Base-by-base conservation (phyloP, 2,888 invertebrate genomes). In the Tryphoninae sp. region DNA sequence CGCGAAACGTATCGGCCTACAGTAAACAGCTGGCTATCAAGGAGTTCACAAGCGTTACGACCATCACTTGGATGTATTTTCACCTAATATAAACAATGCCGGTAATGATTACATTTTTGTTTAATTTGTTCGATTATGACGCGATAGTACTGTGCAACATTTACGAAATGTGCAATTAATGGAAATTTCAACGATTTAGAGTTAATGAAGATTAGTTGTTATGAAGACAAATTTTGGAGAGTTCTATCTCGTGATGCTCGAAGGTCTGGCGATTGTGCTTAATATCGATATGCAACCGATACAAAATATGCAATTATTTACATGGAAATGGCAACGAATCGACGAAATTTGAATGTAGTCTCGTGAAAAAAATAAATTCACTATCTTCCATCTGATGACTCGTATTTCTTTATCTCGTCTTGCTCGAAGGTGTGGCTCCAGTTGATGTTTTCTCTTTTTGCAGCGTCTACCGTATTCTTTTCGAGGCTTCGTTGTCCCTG, bases 401-500 rank as follows among this genome's bases (percentile, higher is more conserved):
- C 49, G 11, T 19, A 19, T 40, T 55, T 53, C 51, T 45, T 78
- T 59, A 62, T 76, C 55, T 69, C 11, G 33, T 64, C 23, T n/a
- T 33, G 49, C 45, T 61, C 51, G 13, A 40, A 16, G 13, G 26
- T 62, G 40, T 19, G 1, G 19, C 19, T 49, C 55, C 22, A 26
- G 67, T 67, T 65, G 22, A 65, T 9, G 33, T 45, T 53, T n/a
- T 74, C 68, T 68, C 72, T 81, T 81, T 67, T 80, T 78, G 7
- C 68, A 88, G 87, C 75, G 61, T 7, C 67, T 86, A 40, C 58
- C 82, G 13, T 88, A 86, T 87, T 93, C 91, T 65, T 95, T 94
- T 80, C 93, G 93, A 86, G 96, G 96, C 8, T 89, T 95, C 13
- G 93, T 96, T 91, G 95, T 95, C 0, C 96, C 96, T 0, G 96